Base-by-base conservation (phyloP, 2,797 vertebrate species). In the Rhabdomys pumilio region DNA sequence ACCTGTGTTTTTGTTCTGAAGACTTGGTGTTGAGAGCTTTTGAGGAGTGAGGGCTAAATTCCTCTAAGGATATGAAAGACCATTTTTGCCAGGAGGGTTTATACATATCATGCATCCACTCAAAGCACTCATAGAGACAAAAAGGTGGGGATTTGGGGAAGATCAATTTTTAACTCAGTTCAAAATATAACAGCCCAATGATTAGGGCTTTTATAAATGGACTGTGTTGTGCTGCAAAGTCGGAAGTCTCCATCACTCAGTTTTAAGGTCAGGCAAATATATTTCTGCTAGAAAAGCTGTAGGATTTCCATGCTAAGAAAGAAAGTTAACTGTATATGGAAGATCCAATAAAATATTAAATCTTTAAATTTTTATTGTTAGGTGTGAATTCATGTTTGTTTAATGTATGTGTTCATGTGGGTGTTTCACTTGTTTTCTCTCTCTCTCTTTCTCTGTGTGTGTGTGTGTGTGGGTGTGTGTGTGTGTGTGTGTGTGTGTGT, bases 111-210 rank as follows among this genome's bases (percentile, higher is more conserved):
- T 22, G 20, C 34, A 14, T 50, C 63, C 44, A 50, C 79, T 41
- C 15, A 47, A 67, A 92, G 72, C 50, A 76, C 47, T 82, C 50
- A 75, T 57, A 86, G 2, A 94, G 89, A 95, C 65, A 73, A 85
- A 93, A 92, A 67, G 47, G 38, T 4, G 0, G 65, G 81, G 34
- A 38, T 86, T 92, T 86, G 8, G n/a, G 87, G 69, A 95, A 94
- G 94, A 96, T 95, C 85, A 55, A 93, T 76, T 93, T 88, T 93
- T 63, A 92, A 90, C 38, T 94, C 91, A 89, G 59, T 89, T 59
- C 41, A 81, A 92, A 63, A 83, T 65, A 88, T 44, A 93, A 87
- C 34, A 86, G 91, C 53, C 55, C 81, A 91, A 82, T 90, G 89
- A 94, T 82, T 80, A 92, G 90, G 84, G 76, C 3, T 4, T 79